Conservation (phyloP, 1,140 invertebrate genomes). For the Heterodera schachtii region DNA sequence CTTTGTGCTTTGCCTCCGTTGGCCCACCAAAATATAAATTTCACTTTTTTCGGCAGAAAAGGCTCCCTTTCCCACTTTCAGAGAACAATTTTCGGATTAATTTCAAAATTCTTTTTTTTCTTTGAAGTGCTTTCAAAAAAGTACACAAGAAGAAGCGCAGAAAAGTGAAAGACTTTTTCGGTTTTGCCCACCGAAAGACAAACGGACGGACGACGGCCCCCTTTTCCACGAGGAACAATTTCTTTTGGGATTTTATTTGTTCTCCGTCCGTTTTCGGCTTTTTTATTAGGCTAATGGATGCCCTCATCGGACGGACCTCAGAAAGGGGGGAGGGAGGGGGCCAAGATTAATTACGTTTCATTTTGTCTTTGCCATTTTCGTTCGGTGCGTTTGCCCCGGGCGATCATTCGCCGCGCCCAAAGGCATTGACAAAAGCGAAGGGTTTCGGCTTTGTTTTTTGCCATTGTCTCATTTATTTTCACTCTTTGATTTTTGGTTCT, state of each 20-base stretch:
- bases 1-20: background rate
- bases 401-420: background rate
- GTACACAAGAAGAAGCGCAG: background rate
- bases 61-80: too few relatives aligned
- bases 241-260: slow-evolving; percentile 1
- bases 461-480: background rate
- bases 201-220: background rate
- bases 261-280: slow-evolving; percentile 2
- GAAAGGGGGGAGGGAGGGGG: background rate
- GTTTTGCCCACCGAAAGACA: background rate
- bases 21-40: too few relatives aligned
- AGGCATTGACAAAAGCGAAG: background rate
- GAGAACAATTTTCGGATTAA: background rate
- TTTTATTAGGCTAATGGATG: slow-evolving; percentile 18
- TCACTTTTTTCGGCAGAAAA: too few relatives aligned
- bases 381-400: background rate
- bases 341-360: slow-evolving; percentile 19
- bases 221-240: background rate
- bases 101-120: background rate
- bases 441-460: background rate
- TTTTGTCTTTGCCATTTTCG: background rate
- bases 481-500: background rate
- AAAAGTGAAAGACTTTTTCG: too few relatives aligned
- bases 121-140: background rate
- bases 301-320: background rate